phyloP scores from a whole-genome alignment of 2,797 vertebrate species.

The Gambelia wislizenii region DNA sequence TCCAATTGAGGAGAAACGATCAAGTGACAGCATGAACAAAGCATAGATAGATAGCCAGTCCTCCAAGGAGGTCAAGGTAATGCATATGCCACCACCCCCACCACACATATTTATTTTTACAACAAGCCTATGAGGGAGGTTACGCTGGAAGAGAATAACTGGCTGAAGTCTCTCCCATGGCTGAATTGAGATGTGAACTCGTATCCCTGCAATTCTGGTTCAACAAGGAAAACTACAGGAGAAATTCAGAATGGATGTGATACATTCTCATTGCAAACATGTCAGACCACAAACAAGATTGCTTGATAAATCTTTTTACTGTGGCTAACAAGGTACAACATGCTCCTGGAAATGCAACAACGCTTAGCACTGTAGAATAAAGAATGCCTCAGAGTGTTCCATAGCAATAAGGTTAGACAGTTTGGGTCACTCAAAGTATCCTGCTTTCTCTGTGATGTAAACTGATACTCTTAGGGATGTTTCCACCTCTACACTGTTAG shows the following conservation, averaged over 20 bases:
- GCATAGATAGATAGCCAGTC: not conserved
- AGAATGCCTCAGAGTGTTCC: too few species aligned
- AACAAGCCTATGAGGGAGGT: not conserved
- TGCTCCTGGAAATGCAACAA: too few species aligned
- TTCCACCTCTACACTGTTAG: too few species aligned
- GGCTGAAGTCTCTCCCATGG: not conserved
- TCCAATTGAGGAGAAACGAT: not conserved
- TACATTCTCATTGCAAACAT: not conserved
- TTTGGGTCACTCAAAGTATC: too few species aligned
- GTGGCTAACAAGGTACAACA: not conserved
- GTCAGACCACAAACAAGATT: not conserved
- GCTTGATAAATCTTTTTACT: not conserved
- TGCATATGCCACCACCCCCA: too few species aligned
- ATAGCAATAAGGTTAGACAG: too few species aligned
- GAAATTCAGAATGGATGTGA: not conserved
- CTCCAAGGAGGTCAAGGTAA: too few species aligned
- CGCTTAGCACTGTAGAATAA: too few species aligned
- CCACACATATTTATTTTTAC: too few species aligned
- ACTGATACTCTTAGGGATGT: too few species aligned
- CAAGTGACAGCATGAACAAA: constrained; percentile 9
- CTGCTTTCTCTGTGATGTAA: too few species aligned
- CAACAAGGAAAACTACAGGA: not conserved
- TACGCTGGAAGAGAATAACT: not conserved
- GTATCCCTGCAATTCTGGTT: not conserved
- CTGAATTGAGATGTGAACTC: not conserved